These are phyloP conservation scores for Etheostoma cragini DNA, from an alignment of 2,113 vertebrate genomes.

Conservation along the genomic window DNA sequence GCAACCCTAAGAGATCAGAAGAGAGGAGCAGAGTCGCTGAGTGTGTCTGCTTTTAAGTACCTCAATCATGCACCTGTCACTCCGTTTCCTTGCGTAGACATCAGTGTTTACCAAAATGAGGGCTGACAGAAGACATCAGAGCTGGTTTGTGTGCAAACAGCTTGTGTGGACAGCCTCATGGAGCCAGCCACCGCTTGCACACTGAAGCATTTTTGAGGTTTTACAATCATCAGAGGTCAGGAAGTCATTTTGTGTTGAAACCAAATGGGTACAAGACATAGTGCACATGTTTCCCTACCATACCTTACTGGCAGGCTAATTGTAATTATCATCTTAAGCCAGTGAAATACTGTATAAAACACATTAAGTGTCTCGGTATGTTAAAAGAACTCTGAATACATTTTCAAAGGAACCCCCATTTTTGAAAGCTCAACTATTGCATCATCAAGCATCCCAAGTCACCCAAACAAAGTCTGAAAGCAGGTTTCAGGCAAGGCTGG, in stretches of 20 bases:
- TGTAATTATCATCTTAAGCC: slow-evolving; percentile 59
- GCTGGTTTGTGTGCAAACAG: slow-evolving; percentile 79
- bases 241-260: slow-evolving; percentile 40
- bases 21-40: slow-evolving; percentile 86
- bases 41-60: slow-evolving; percentile 92
- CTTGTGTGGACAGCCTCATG: slow-evolving; percentile 63
- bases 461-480: slow-evolving; percentile 85
- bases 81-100: slow-evolving; percentile 89
- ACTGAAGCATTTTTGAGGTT: slow-evolving; percentile 64
- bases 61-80: slow-evolving; percentile 92
- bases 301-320: slow-evolving; percentile 39
- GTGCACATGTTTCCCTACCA: slow-evolving; percentile 4
- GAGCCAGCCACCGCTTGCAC: slow-evolving; percentile 35
- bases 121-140: slow-evolving; percentile 86
- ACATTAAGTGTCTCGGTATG: slow-evolving; percentile 36
- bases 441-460: slow-evolving; percentile 91
- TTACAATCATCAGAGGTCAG: slow-evolving; percentile 41
- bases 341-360: slow-evolving; percentile 45
- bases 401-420: slow-evolving; percentile 78
- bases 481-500: slow-evolving; percentile 98
- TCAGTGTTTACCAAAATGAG: slow-evolving; percentile 91
- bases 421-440: slow-evolving; percentile 83
- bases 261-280: background rate
- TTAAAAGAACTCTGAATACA: slow-evolving; percentile 72
- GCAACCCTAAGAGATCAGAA: slow-evolving; percentile 67